Base-by-base conservation (phyloP, 2,797 vertebrate species). In the Crypturellus tataupa region DNA sequence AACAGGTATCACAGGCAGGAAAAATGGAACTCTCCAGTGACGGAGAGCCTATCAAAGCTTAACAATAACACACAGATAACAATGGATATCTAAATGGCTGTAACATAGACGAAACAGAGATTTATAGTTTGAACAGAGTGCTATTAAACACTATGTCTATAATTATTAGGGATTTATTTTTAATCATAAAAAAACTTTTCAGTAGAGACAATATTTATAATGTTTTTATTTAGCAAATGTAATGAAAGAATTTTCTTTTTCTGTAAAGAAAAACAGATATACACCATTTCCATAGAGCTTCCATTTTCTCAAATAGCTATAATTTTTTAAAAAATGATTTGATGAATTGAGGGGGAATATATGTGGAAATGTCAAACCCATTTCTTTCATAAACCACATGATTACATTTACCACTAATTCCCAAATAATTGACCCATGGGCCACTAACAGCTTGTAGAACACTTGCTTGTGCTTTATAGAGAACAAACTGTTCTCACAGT, bases 181-280 rank as follows among this genome's bases (percentile, higher is more conserved):
- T 71, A 82, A 86, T 80, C 47, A 78, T 90, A 95, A 39, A 68
- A 77, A 93, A 91, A 15, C 35, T 85, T 80, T 83, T 85, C 79
- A 85, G 49, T 40, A 60, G 72, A 93, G 70, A 95, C 63, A 96
- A 94, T 56, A 56, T 56, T 92, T 85, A 97, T 31, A 77, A 96
- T 55, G 70, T 88, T 80, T 98, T 98, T 98, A 98, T 98, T 98
- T 98, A 98, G 89, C 92, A 98, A 97, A 97, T 89, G 93, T 95
- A 96, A 85, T 95, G 92, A 69, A 96, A 95, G 73, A 87, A 94
- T 81, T 96, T 93, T 90, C 65, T 92, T 65, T 90, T 93, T 85
- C 92, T 93, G 80, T 95, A 95, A 91, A 93, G 95, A 92, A 18
- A 24, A 69, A 97, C 49, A 92, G 78, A 88, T 85, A 96, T 40